These are phyloP conservation scores for Ormyrus thymus DNA, from an alignment of 2,888 invertebrate species.

Conservation along the genomic window DNA sequence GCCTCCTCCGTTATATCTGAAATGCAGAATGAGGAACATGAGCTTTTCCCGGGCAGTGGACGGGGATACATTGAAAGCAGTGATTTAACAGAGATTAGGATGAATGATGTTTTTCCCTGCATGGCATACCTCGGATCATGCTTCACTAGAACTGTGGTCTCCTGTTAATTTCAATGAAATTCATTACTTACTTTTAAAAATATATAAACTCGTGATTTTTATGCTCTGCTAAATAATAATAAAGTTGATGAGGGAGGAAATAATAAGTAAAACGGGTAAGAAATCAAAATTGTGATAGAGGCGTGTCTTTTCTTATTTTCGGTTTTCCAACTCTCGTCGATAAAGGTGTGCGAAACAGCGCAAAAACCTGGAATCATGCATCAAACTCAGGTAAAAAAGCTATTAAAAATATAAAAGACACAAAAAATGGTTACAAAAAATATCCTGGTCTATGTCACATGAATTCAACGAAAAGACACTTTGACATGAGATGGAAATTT, in stretches of 20 bases:
- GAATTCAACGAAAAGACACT: slow-evolving; percentile 47
- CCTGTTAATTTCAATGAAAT: slow-evolving; percentile 73
- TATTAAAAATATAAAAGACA: slow-evolving; percentile 44
- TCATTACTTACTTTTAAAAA: slow-evolving; percentile 70
- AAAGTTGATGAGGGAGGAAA: slow-evolving; percentile 50
- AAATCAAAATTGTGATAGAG: slow-evolving; percentile 48
- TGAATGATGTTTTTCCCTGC: slow-evolving; percentile 74
- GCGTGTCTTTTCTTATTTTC: slow-evolving; percentile 45
- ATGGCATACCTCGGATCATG: slow-evolving; percentile 74
- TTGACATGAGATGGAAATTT: slow-evolving; percentile 26
- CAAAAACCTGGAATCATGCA: slow-evolving; percentile 73
- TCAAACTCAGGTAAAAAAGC: slow-evolving; percentile 65
- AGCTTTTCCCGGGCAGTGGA: slow-evolving; percentile 49
- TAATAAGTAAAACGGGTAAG: slow-evolving; percentile 38
- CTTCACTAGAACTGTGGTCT: slow-evolving; percentile 72
- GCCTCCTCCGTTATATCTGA: slow-evolving; percentile 74
- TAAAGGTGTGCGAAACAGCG: slow-evolving; percentile 60
- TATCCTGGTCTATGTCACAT: slow-evolving; percentile 49
- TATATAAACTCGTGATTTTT: slow-evolving; percentile 43
- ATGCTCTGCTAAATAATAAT: slow-evolving; percentile 52
- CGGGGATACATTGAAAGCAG: slow-evolving; percentile 71
- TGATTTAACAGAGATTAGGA: slow-evolving; percentile 74
- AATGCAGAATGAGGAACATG: slow-evolving; percentile 56
- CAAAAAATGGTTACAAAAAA: slow-evolving; percentile 55
- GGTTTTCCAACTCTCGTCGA: slow-evolving; percentile 46